A percentile compares a stretch with the other conserved stretches of the same genome.
Conservation (phyloP, 2,888 invertebrate species). For the Bombylius major region DNA sequence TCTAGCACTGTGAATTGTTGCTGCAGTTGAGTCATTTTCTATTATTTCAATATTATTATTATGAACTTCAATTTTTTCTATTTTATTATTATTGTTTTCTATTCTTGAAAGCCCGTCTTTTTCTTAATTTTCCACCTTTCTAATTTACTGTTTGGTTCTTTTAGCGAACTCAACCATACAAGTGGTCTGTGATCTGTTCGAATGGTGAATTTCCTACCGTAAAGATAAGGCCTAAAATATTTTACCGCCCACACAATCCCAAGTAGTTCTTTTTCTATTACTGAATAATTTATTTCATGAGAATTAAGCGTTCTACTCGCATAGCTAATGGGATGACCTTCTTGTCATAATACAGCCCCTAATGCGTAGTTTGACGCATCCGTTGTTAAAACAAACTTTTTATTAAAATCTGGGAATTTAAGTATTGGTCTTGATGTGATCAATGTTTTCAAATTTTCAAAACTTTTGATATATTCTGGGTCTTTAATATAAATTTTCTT, state of each 20-base stretch:
- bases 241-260: too few species aligned
- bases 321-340: too few species aligned
- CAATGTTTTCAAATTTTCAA: constrained; percentile 1
- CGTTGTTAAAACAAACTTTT: constrained; percentile 20
- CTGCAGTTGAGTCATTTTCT: background rate
- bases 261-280: too few species aligned
- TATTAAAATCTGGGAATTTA: constrained; percentile 4
- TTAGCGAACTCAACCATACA: too few species aligned
- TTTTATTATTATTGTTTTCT: background rate
- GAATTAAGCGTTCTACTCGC: too few species aligned
- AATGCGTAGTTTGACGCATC: constrained; percentile 21
- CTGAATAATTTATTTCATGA: too few species aligned
- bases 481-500: background rate
- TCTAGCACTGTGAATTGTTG: constrained; percentile 4
- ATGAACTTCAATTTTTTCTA: background rate
- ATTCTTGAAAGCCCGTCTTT: background rate
- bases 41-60: background rate
- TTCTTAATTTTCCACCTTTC: too few species aligned
- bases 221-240: too few species aligned
- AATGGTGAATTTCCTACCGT: too few species aligned
- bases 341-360: constrained; percentile 18
- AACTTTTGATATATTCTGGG: background rate
- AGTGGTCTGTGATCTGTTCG: too few species aligned
- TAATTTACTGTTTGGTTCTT: too few species aligned
- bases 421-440: constrained; percentile 20